Base-by-base conservation (phyloP, 2,113 vertebrate species). In the Brachionichthys hirsutus region DNA sequence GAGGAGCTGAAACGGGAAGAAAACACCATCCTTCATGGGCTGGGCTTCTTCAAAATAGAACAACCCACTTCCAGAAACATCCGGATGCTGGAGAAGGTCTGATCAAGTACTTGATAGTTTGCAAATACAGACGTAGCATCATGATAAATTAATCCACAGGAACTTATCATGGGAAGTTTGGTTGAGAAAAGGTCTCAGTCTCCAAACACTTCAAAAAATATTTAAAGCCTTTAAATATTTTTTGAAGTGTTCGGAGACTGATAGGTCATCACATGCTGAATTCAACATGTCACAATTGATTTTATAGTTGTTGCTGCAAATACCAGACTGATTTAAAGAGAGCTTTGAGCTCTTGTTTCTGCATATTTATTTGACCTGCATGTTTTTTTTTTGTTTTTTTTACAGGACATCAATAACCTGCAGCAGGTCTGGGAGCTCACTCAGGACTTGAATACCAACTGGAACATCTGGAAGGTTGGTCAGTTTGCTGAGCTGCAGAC, bases 401-500 rank as follows among this genome's bases (percentile, higher is more conserved):
- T 72, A 40, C 70, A 96, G 95, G 93, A 93, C 42, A 77, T 94
- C 15, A 90, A 93, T 1, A 63, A 85, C 8, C 84, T 95, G 36
- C 92, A 94, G 86, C 88, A 93, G 60, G 88, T 93, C 10, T 97
- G 94, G 94, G 92, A 94, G 77, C 89, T 94, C 49, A 76, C 91
- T 0, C 63, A 86, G 48, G 88, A 94, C 57, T 96, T 94, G 94
- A 90, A 93, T 30, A 30, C 59, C 42, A 76, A 82, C n/a, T 95
- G 94, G 94, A 67, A 76, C 15, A 78, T 86, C 65, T 95, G 94
- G 93, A 95, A 94, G 60, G 77, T 13, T 0, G 90, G 85, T 2
- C 86, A 80, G 19, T 93, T 97, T 62, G 71, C 84, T 12, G 77
- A 79, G 0, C 86, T 95, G 60, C 81, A 89, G 79, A 94, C 90